Conservation (phyloP, 2,888 invertebrate species). For the Plemyria rubiginata region DNA sequence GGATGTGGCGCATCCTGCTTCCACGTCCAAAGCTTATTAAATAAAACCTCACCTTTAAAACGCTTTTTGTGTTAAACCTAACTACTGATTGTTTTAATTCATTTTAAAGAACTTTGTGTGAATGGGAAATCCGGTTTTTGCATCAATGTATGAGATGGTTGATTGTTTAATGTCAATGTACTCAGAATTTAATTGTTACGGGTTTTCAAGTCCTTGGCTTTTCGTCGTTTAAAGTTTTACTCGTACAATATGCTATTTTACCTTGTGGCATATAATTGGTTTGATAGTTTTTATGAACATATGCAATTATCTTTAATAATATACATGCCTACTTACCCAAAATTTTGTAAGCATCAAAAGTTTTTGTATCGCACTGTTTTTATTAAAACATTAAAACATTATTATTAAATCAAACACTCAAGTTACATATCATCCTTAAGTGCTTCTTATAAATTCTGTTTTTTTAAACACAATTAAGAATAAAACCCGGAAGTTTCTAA, state of each 20-base stretch:
- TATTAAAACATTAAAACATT: no score
- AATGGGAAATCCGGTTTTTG: conserved; percentile 24
- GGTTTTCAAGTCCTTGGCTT: conserved; percentile 9
- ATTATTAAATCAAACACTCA: no score
- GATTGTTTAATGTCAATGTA: conserved; percentile 8
- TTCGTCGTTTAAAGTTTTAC: no score
- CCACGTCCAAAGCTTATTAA: conserved; percentile 20
- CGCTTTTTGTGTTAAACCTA: conserved; percentile 12
- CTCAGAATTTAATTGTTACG: conserved; percentile 7
- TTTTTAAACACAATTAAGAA: not conserved
- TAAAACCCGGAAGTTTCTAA: not conserved
- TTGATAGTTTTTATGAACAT: no score
- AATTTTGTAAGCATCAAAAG: no score
- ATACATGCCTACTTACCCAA: no score
- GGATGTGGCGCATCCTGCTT: conserved; percentile 32
- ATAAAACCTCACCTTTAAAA: conserved; percentile 2
- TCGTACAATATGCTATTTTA: no score
- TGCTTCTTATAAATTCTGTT: not conserved
- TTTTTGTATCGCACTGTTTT: no score
- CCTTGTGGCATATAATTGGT: no score
- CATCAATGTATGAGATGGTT: not conserved
- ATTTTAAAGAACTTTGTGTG: conserved; percentile 23
- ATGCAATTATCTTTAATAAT: no score
- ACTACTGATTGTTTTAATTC: conserved; percentile 19
- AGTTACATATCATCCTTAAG: not conserved